phyloP scores from a whole-genome alignment of 2,797 vertebrate genomes.

The Sebastolobus altivelis region DNA sequence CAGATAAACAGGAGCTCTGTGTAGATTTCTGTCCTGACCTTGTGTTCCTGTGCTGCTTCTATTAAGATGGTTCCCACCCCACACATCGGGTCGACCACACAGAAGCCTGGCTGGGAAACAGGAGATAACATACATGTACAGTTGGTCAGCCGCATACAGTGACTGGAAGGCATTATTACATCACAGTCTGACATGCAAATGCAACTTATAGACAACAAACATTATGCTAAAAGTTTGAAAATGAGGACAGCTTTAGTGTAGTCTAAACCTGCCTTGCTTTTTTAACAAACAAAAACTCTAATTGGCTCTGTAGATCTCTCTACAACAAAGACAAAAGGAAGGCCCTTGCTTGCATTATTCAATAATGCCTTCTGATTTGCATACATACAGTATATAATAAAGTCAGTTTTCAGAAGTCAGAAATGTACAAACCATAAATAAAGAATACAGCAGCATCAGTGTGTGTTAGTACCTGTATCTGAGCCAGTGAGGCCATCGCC shows the following conservation, averaged over 20 bases:
- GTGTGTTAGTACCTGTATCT: conserved; percentile 85
- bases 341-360: not conserved
- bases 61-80: conserved; percentile 93
- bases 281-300: not conserved
- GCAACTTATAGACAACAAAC: not conserved
- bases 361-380: not conserved
- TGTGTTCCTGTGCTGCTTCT: conserved; percentile 93
- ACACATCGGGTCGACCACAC: conserved; percentile 96
- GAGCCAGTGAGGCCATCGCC: conserved; percentile 91
- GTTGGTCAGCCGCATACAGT: not conserved
- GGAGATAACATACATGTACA: conserved; percentile 10
- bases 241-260: not conserved
- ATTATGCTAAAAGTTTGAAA: not conserved
- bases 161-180: not conserved
- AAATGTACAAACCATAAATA: not conserved
- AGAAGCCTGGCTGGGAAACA: conserved; percentile 81
- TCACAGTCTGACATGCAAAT: not conserved
- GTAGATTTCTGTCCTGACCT: conserved; percentile 78
- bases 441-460: not conserved
- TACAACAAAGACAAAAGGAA: not conserved
- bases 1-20: no score
- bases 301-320: not conserved
- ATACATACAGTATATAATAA: not conserved
- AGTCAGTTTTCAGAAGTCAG: not conserved
- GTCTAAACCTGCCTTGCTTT: not conserved